Conservation (phyloP, 2,888 invertebrate species). For the Cyclophora punctaria region DNA sequence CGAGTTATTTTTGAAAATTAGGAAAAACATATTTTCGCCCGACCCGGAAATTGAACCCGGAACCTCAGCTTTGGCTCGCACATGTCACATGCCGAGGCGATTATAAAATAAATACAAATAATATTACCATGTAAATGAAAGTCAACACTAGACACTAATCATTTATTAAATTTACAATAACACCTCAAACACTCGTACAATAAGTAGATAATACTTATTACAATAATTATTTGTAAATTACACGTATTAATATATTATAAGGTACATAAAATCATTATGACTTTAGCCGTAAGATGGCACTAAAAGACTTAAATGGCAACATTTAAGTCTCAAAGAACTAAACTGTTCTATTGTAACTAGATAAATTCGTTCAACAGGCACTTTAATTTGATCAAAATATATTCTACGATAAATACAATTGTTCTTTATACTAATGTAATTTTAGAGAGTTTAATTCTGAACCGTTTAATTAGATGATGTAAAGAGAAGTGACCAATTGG, state of each 20-base stretch:
- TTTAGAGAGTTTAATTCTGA: slow-evolving; percentile 19
- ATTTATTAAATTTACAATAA: slow-evolving; percentile 58
- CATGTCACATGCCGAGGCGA: too few species aligned
- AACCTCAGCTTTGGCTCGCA: too few species aligned
- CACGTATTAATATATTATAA: slow-evolving; percentile 12
- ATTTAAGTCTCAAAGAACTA: too few species aligned
- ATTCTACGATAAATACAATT: too few species aligned
- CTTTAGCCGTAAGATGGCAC: slow-evolving; percentile 52
- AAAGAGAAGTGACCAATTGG: not conserved
- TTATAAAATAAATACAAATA: slow-evolving; percentile 4
- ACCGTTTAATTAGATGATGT: slow-evolving; percentile 1
- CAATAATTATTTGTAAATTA: slow-evolving; percentile 27
- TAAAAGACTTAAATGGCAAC: slow-evolving; percentile 9
- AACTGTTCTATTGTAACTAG: not conserved
- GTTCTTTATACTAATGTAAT: slow-evolving; percentile 7
- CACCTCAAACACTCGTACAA: slow-evolving; percentile 54
- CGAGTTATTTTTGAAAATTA: too few species aligned
- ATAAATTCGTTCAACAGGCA: slow-evolving; percentile 12
- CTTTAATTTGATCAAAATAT: slow-evolving; percentile 1
- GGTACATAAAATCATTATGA: slow-evolving; percentile 33
- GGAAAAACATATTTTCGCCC: too few species aligned
- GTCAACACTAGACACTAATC: slow-evolving; percentile 33
- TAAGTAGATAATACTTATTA: slow-evolving; percentile 64
- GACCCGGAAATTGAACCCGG: too few species aligned
- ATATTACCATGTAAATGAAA: too few species aligned